phyloP scores from a whole-genome alignment of 2,113 vertebrate species.

The Brachyhypopomus occidentalis region DNA sequence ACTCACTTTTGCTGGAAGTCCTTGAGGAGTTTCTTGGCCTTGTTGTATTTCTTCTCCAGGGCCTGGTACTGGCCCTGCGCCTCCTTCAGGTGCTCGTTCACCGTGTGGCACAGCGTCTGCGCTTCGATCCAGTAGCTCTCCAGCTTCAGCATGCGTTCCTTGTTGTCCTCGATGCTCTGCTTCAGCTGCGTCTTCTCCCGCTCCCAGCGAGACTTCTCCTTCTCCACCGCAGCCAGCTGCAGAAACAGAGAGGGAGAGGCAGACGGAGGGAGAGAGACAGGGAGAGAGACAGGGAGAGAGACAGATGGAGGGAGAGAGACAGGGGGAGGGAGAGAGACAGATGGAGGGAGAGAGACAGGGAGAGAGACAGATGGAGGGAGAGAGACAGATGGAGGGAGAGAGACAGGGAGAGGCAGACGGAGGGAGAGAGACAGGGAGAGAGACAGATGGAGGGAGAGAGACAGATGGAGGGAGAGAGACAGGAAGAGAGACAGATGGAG shows the following conservation, averaged over 20 bases:
- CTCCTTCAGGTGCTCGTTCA: constrained; percentile 98
- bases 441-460: no score
- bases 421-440: no score
- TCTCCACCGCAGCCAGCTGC: constrained; percentile 89
- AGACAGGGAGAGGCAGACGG: no score
- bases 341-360: no score
- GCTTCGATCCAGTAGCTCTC: constrained; percentile 99
- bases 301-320: background rate
- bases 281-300: background rate
- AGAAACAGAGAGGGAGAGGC: background rate
- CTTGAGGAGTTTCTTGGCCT: constrained; percentile 98
- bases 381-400: no score
- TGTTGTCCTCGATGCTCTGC: constrained; percentile 97
- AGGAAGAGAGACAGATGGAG: no score
- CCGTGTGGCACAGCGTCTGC: constrained; percentile 93
- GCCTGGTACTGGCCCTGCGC: constrained; percentile 95
- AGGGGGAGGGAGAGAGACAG: no score
- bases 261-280: background rate
- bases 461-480: no score
- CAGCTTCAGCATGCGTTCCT: constrained; percentile 95
- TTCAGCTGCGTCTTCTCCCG: constrained; percentile 92
- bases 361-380: no score
- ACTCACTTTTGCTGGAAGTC: constrained; percentile 99
- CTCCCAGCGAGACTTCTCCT: constrained; percentile 96
- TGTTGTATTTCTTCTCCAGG: constrained; percentile 99